Evolutionary conservation across 2,888 invertebrate species (phyloP), one percentile per base, ranked within the genome.

Genomic region (Lycaena phlaeas): DNA sequence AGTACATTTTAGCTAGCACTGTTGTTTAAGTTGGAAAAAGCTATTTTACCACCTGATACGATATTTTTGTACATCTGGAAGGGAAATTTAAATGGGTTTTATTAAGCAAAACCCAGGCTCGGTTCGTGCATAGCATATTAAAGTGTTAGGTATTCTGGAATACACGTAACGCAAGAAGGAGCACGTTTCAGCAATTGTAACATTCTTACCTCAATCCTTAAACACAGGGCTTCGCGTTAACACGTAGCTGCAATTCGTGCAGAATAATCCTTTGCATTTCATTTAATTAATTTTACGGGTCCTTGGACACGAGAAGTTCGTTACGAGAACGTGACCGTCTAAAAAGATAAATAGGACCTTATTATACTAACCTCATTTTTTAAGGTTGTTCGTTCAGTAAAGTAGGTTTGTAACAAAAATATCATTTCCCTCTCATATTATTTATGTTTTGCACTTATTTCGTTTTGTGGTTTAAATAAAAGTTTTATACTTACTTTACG

Each of bases 231-330:
- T 45, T 45, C 36, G 46, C 44, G 54, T 57, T 51, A 56, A 47
- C 56, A 54, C 55, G 56, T 53, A 49, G 42, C 50, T 61, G 55
- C 59, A 57, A 46, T 53, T 61, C 54, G 44, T 52, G 45, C 48
- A 54, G 54, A 61, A 59, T 61, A 60, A 63, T 59, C 58, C 55
- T 56, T 59, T 60, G 60, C 63, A 59, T 67, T 66, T 64, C 55
- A 53, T 68, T 64, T 63, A 68, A 70, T 70, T 68, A 68, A 68
- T 68, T 71, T 64, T 51, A 59, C 58, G 59, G 56, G 53, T 61
- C 47, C 57, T 65, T 59, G 57, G 52, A 53, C 49, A 48, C 48
- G 49, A 60, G 55, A 55, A 44, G 52, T 56, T 60, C 53, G 54
- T 62, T 57, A 57, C 44, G 40, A 42, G 42, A 36, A 14, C 11